Percentiles rank a stretch among this genome's conserved stretches.
Evolutionary conservation across 2,113 vertebrate genomes (phyloP).

Genomic region (Sclerurus mexicanus): DNA sequence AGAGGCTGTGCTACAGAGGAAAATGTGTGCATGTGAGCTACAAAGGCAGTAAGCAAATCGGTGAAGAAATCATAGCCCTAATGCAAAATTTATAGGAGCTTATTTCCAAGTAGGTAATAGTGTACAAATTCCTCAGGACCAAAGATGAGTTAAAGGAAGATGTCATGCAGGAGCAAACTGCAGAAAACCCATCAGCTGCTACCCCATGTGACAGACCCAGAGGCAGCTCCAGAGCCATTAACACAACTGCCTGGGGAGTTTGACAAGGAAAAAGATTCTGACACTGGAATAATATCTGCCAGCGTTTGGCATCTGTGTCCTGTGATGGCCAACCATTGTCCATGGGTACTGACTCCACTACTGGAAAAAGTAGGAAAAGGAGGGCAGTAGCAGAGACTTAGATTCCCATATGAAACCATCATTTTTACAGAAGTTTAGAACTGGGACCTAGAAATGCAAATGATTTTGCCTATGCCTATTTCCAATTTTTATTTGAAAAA

Average conservation of each 20-base stretch:
- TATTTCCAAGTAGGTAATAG: constrained; percentile 28
- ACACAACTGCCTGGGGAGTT: constrained; percentile 42
- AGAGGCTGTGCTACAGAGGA: neutral
- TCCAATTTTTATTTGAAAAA: neutral
- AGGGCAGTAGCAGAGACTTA: neutral
- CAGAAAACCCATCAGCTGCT: constrained; percentile 28
- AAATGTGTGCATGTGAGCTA: neutral
- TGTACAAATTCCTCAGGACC: constrained; percentile 42
- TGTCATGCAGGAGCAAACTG: constrained; percentile 19
- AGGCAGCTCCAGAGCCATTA: constrained; percentile 55
- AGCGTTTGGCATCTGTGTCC: constrained; percentile 49
- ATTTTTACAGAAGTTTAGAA: neutral
- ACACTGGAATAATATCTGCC: constrained; percentile 54
- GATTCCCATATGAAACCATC: neutral
- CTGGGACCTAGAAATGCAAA: neutral
- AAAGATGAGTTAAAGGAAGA: constrained; percentile 20
- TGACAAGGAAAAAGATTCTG: constrained; percentile 39
- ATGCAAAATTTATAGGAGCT: constrained; percentile 17
- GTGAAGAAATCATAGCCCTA: constrained; percentile 8
- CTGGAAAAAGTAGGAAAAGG: neutral
- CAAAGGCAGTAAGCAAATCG: neutral
- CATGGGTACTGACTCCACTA: neutral
- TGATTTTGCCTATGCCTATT: neutral
- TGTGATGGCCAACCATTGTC: constrained; percentile 7
- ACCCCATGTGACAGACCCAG: constrained; percentile 41